A percentile compares a stretch with the other conserved stretches of the same genome.
These are phyloP conservation scores for Pocota personata DNA, from an alignment of 2,888 invertebrate genomes.

Conservation along the genomic window DNA sequence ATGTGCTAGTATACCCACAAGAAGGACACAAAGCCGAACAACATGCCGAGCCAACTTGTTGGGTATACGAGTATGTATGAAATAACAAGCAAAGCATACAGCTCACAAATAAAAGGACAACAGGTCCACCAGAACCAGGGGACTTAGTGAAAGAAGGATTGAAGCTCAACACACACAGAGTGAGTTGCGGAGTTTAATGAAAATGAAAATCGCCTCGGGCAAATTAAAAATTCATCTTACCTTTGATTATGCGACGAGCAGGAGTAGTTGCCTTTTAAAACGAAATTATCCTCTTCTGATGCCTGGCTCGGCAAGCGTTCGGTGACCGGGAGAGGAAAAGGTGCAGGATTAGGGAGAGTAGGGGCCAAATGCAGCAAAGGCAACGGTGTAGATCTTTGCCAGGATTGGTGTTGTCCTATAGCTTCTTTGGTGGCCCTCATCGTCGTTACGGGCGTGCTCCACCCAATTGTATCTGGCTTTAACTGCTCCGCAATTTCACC, in stretches of 20 bases:
- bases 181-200: slow-evolving; percentile 32
- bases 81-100: slow-evolving; percentile 59
- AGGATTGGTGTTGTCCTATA: slow-evolving; percentile 50
- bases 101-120: slow-evolving; percentile 54
- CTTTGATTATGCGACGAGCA: slow-evolving; percentile 65
- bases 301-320: slow-evolving; percentile 2
- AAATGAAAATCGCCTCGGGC: slow-evolving; percentile 68
- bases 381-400: slow-evolving; percentile 1
- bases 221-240: slow-evolving; percentile 73
- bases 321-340: neutral
- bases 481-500: slow-evolving; percentile 48
- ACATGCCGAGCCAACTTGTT: slow-evolving; percentile 46
- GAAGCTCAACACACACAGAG: neutral
- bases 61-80: slow-evolving; percentile 29
- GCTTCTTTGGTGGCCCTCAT: slow-evolving; percentile 25
- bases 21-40: slow-evolving; percentile 40
- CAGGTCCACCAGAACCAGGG: slow-evolving; percentile 48
- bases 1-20: neutral
- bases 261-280: slow-evolving; percentile 45
- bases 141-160: slow-evolving; percentile 25
- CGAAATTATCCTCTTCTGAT: slow-evolving; percentile 56
- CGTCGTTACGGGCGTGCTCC: slow-evolving; percentile 4
- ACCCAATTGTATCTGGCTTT: slow-evolving; percentile 25
- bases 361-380: slow-evolving; percentile 14
- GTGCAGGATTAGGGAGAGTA: slow-evolving; percentile 4